phyloP scores from a whole-genome alignment of 2,797 vertebrate genomes.

The Tachyglossus aculeatus region DNA sequence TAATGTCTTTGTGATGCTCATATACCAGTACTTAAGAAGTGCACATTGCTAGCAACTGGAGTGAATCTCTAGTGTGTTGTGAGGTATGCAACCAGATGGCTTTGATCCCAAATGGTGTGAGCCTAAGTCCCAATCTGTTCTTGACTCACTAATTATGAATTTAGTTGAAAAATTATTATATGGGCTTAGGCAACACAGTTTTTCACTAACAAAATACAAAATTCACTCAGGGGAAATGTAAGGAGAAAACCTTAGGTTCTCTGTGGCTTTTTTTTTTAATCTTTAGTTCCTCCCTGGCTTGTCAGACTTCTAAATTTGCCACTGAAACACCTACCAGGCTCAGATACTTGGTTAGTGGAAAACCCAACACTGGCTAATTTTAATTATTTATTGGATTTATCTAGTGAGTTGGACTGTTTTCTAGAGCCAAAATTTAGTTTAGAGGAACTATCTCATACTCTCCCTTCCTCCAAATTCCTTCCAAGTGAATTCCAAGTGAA shows the following conservation, averaged over 20 bases:
- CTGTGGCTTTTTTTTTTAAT: too few species aligned
- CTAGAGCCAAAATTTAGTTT: too few species aligned
- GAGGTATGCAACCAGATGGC: constrained; percentile 22
- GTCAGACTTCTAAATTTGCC: too few species aligned
- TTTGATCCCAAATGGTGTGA: background rate
- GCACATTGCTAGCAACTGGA: background rate
- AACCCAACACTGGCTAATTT: too few species aligned
- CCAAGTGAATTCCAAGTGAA: too few species aligned
- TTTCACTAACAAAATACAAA: constrained; percentile 4
- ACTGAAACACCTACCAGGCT: too few species aligned
- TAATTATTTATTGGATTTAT: too few species aligned
- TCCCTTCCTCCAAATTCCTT: too few species aligned
- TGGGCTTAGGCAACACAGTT: background rate
- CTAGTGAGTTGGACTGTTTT: too few species aligned
- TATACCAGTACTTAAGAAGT: background rate
- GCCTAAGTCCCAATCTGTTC: constrained; percentile 1
- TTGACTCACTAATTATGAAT: constrained; percentile 32
- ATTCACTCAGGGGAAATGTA: constrained; percentile 17
- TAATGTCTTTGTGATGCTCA: constrained; percentile 12
- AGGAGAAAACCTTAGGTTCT: background rate
- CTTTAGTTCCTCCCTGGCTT: too few species aligned
- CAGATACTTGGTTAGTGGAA: too few species aligned
- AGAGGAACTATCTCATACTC: too few species aligned
- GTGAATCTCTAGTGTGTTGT: background rate
- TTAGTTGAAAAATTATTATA: background rate